phyloP scores from a whole-genome alignment of 64 coral and sea anemone genomes.

The Stichodactyla helianthus region DNA sequence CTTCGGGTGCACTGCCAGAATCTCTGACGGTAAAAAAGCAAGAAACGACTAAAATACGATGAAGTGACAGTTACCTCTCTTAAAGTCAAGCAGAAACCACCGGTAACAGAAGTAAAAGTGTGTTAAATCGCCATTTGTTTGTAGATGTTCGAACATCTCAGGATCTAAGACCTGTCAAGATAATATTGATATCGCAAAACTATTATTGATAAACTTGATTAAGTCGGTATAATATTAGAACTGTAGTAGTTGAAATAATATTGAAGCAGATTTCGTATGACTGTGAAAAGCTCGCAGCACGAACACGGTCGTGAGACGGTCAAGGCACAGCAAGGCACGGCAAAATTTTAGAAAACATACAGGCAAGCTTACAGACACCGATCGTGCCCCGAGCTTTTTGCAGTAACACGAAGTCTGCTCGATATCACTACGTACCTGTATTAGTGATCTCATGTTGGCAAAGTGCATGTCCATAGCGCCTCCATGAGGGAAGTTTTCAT shows the following conservation, averaged over 20 bases:
- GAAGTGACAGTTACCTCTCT: slow-evolving; percentile 61
- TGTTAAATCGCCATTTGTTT: slow-evolving; percentile 88
- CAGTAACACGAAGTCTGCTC: not conserved
- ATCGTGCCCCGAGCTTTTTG: no score
- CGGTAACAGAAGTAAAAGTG: slow-evolving; percentile 99
- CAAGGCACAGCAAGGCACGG: no score
- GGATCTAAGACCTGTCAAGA: slow-evolving; percentile 68
- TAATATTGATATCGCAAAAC: not conserved
- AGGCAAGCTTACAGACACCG: no score
- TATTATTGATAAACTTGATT: no score
- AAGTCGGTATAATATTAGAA: no score
- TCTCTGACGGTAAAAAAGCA: no score
- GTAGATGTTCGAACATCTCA: slow-evolving; percentile 95
- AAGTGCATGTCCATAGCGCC: slow-evolving; percentile 90
- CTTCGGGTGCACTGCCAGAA: no score
- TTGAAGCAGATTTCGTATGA: no score
- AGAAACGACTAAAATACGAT: not conserved
- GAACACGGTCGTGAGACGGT: no score
- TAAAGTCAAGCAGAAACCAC: slow-evolving; percentile 98
- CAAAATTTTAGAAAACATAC: no score
- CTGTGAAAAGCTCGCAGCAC: no score
- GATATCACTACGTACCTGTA: slow-evolving; percentile 61
- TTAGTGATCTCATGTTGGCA: slow-evolving; percentile 95
- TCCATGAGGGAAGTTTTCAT: slow-evolving; percentile 95
- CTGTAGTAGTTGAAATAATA: no score